Base-by-base conservation (phyloP, 2,888 invertebrate genomes). In the Alcis repandata region DNA sequence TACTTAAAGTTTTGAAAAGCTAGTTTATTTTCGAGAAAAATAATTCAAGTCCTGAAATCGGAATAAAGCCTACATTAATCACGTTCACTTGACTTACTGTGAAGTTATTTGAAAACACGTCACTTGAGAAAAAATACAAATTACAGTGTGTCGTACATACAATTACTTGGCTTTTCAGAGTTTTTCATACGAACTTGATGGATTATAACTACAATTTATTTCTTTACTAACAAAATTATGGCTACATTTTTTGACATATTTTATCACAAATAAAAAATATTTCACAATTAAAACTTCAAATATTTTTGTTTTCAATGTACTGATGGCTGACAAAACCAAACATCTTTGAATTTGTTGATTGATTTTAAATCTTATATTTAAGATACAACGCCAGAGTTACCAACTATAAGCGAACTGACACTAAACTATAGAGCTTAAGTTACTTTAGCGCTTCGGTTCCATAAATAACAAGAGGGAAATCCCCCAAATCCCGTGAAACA, bases 401-500 rank as follows among this genome's bases (percentile, higher is more conserved):
- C 1, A 2, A 1, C 32, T 32, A 15, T 32, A 15, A 7, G 10
- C 7, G 7, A 48, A 6, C 11, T 33, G 32, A 10, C 15, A 36
- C 9, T 51, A 20, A 19, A 38, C 36, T 51, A 38, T 0, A 19
- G 51, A 20, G 36, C 36, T 51, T 51, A 38, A 51, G 51, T 36
- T 36, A 49, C 49, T 49, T 49, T 27, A 38, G 52, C n/a, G 20
- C 53, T 53, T 27, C 36, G 20, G 36, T 20, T 60, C 54, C 32
- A 54, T 61, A 61, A 60, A 61, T 61, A 54, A 48, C 53, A 33
- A 13, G 13, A n/a, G 43, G 43, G 52, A 60, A 56, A 63, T 22
- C 58, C 27, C 51, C 52, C 51, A 40, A 63, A 63, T 52, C 53
- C 63, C 58, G 45, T 51, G 40, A 60, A 60, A 66, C 57, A 59